Evolutionary conservation across 2,797 vertebrate species (phyloP).

Genomic region (Acanthopagrus latus): DNA sequence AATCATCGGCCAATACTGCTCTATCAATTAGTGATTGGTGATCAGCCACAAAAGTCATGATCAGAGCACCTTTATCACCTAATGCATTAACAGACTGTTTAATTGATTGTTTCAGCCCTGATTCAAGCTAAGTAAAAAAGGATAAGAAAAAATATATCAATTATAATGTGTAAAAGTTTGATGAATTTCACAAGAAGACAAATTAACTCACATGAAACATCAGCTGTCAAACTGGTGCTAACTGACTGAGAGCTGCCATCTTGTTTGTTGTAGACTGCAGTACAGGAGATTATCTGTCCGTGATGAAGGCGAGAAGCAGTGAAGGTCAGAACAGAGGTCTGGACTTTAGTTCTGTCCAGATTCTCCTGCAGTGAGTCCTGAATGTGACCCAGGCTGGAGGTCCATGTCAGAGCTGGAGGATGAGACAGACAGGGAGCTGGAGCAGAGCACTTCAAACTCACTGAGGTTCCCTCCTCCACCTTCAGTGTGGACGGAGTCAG

Average conservation of each 20-base stretch:
- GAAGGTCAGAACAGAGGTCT: slow-evolving; percentile 61
- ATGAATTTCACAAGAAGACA: no score
- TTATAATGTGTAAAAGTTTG: no score
- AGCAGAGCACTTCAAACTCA: slow-evolving; percentile 64
- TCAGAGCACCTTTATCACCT: no score
- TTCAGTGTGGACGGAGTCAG: slow-evolving; percentile 25
- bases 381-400: slow-evolving; percentile 35
- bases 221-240: background rate
- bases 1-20: no score
- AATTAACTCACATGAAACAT: slow-evolving; percentile 10
- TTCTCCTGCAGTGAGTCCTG: slow-evolving; percentile 54
- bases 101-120: no score
- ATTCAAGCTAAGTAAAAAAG: no score
- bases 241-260: slow-evolving; percentile 12
- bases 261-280: slow-evolving; percentile 52
- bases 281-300: slow-evolving; percentile 54
- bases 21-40: no score
- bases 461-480: slow-evolving; percentile 53
- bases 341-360: slow-evolving; percentile 46
- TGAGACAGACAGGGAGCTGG: slow-evolving; percentile 44
- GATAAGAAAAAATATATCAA: no score
- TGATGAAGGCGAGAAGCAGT: slow-evolving; percentile 57
- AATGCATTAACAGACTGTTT: no score
- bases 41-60: no score
- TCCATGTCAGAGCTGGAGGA: slow-evolving; percentile 54